phyloP scores from a whole-genome alignment of 2,888 invertebrate genomes.

The Agonopterix heracliana region DNA sequence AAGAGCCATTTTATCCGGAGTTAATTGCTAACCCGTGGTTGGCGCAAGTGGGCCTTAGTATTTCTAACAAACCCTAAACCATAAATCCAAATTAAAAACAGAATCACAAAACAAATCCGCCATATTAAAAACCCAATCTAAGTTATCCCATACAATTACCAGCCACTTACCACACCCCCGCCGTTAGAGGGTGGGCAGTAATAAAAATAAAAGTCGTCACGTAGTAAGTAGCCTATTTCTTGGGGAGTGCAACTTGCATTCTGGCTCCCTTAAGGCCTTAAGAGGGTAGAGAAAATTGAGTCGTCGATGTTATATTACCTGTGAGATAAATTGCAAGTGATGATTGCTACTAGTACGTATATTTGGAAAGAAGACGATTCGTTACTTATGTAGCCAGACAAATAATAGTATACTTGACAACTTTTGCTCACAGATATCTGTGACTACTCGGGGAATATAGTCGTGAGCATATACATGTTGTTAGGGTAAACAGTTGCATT shows the following conservation, averaged over 20 bases:
- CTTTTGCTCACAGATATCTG: neutral
- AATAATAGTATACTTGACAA: neutral
- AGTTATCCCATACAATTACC: slow-evolving; percentile 73
- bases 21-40: no score
- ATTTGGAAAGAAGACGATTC: neutral
- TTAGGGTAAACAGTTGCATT: no score
- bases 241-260: slow-evolving; percentile 35
- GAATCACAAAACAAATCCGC: slow-evolving; percentile 25
- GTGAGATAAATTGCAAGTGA: neutral
- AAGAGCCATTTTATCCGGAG: no score
- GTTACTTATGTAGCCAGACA: neutral
- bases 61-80: neutral
- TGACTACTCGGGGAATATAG: no score
- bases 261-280: slow-evolving; percentile 4
- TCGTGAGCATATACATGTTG: no score
- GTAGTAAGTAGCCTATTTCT: slow-evolving; percentile 35
- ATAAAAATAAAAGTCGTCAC: slow-evolving; percentile 46
- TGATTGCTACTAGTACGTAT: neutral
- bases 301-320: neutral
- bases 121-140: slow-evolving; percentile 72
- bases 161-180: slow-evolving; percentile 61
- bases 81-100: slow-evolving; percentile 4
- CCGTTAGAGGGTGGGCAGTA: slow-evolving; percentile 36
- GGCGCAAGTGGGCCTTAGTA: no score
- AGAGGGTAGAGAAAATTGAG: slow-evolving; percentile 1